Base-by-base conservation (phyloP, 2,888 invertebrate species). In the Entomobrya proxima region DNA sequence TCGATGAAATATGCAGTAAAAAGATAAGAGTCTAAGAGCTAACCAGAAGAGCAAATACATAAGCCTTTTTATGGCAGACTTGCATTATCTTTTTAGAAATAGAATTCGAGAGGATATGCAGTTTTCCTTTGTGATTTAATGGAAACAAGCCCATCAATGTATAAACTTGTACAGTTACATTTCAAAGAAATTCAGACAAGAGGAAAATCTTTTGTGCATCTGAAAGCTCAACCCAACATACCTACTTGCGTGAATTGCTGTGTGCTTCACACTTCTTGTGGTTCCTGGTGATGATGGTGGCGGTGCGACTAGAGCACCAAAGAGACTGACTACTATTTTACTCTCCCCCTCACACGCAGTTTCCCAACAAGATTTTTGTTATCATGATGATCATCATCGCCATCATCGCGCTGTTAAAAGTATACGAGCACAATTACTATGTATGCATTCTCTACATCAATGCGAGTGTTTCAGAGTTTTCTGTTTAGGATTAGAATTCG, bases 261-360 rank as follows among this genome's bases (percentile, higher is more conserved):
- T 52, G 78, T 21, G 30, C 44, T 81, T 81, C 81, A 81, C 81
- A 74, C 72, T 81, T 81, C 44, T 81, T 74, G 80, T 72, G 80
- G 58, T 32, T 21, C n/a, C 30, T 30, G 44, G 64, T 32, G 55
- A 27, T 55, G 55, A 32, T 61, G 32, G 50, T 30, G 74, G 30
- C 50, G 50, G 37, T 50, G 50, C 18, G 47, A 50, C n/a, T 27
- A 3, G 0, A 40, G 15, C 24, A 67, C 35, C 35, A 37, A 21
- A 32, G 15, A 44, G 30, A 27, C 55, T 55, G 27, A 15, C 32
- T 61, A 61, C 30, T 61, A 61, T 32, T 61, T 44, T n/a, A 55
- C 27, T 27, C 55, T 27, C 55, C 13, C 50, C 27, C 27, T 13
- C 44, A 32, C 69, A 35, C 11, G 24, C 27, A 44, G 27, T 67